Base-by-base conservation (phyloP, 2,797 vertebrate species). In the Rhabdophis nuchalis region DNA sequence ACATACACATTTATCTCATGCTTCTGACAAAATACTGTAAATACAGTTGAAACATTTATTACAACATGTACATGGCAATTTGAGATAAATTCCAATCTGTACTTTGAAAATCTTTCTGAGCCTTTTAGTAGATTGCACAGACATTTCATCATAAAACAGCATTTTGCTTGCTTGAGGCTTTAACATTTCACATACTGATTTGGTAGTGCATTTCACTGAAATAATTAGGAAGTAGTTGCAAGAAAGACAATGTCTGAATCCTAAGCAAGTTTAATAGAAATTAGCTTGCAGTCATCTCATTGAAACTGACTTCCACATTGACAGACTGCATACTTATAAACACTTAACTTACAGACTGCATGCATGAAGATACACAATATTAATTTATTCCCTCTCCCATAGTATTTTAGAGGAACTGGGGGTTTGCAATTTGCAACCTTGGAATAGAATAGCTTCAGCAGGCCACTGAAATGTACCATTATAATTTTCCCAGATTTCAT, bases 71-170 rank as follows among this genome's bases (percentile, higher is more conserved):
- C 68, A 46, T 54, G 56, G 72, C 56, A 91, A 87, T 29, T 88
- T 85, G 86, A 14, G 25, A 72, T 54, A 50, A 56, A 46, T 27
- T 90, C 82, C 54, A 50, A 13, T 60, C 53, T 82, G 8, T 32
- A 36, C 8, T 93, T 56, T 60, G 87, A 72, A 90, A 61, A 58
- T 90, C 60, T 57, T 77, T 90, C 68, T 52, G 64, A 85, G 32
- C 14, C 90, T 93, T 29, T 61, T 50, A 94, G 56, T 56, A 82
- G 88, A 61, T 92, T 91, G 85, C 85, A 91, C 25, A 94, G 68
- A 89, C 94, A 93, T 93, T 92, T 94, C 87, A 61, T 64, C 77
- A 68, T 90, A 89, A 89, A 93, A 92, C 90, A 92, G 25, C 91
- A 86, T 92, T 94, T 91, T 92, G 92, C 91, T 61, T 88, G 88